A percentile compares a stretch with the other conserved stretches of the same genome.
phyloP scores from a whole-genome alignment of 2,888 invertebrate genomes.

The Pterostichus madidus region DNA sequence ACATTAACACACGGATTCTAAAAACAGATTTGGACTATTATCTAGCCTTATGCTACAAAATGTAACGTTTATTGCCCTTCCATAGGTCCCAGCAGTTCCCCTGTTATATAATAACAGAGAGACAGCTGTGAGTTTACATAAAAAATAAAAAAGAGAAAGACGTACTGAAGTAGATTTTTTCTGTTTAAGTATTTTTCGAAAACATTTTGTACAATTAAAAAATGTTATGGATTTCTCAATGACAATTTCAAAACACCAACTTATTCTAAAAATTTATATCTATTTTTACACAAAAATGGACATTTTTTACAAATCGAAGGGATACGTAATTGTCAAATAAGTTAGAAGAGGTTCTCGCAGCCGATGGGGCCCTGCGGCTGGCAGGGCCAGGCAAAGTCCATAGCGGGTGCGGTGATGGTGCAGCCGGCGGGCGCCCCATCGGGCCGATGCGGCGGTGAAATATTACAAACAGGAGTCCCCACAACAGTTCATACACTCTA shows the following conservation, averaged over 20 bases:
- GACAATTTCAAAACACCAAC: constrained; percentile 73
- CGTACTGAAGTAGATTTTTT: constrained; percentile 58
- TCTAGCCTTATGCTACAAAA: constrained; percentile 73
- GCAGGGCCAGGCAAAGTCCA: constrained; percentile 30
- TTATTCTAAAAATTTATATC: constrained; percentile 77
- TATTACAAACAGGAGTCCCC: constrained; percentile 67
- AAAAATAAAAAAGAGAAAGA: constrained; percentile 49
- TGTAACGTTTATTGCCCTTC: constrained; percentile 74
- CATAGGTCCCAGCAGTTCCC: constrained; percentile 61
- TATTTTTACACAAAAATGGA: constrained; percentile 79
- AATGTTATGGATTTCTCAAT: constrained; percentile 61
- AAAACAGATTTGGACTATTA: constrained; percentile 73
- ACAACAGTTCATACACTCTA: constrained; percentile 66
- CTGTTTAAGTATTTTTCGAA: constrained; percentile 67
- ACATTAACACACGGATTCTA: constrained; percentile 73
- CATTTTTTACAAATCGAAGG: constrained; percentile 78
- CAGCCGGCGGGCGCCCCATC: constrained; percentile 35
- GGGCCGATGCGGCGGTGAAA: constrained; percentile 63
- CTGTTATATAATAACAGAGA: constrained; percentile 72
- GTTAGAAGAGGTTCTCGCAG: constrained; percentile 66
- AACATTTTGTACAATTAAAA: constrained; percentile 72
- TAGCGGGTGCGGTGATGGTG: not conserved
- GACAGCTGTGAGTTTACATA: constrained; percentile 67
- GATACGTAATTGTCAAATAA: constrained; percentile 76
- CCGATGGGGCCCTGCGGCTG: constrained; percentile 57